Conservation (phyloP, 1,140 invertebrate species). For the Chymomyza costata region DNA sequence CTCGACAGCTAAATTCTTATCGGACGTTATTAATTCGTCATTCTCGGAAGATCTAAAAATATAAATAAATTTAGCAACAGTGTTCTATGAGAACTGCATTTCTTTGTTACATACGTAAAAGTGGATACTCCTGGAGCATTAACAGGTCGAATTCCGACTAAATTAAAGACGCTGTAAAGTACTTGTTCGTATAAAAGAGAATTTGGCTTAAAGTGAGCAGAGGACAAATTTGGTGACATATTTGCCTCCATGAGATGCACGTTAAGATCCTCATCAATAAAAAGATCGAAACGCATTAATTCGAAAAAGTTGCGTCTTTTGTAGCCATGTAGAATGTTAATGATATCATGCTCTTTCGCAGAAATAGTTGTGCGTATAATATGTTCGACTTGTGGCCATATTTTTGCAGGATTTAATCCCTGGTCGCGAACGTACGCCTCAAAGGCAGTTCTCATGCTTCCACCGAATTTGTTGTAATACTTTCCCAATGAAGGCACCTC, state of each 20-base stretch:
- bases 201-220: conserved; percentile 93
- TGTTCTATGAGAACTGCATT: not conserved
- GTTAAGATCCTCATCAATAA: conserved; percentile 91
- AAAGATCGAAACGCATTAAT: conserved; percentile 94
- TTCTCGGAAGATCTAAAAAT: conserved; percentile 72
- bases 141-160: conserved; percentile 82
- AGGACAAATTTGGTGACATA: conserved; percentile 98
- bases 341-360: conserved; percentile 84
- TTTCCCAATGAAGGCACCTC: conserved; percentile 89
- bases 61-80: not conserved
- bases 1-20: conserved; percentile 88
- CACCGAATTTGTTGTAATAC: conserved; percentile 85
- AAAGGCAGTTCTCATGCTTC: conserved; percentile 91
- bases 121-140: conserved; percentile 18
- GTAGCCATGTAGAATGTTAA: conserved; percentile 78
- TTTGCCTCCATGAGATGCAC: conserved; percentile 96
- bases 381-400: conserved; percentile 90
- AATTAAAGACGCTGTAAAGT: conserved; percentile 87
- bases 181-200: conserved; percentile 94
- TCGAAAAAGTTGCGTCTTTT: conserved; percentile 91
- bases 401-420: conserved; percentile 82
- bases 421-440: conserved; percentile 84
- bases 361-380: conserved; percentile 85
- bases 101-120: not conserved
- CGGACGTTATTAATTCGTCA: conserved; percentile 83